Evolutionary conservation across 2,797 vertebrate species (phyloP).

Genomic region (Capromys pilorides): DNA sequence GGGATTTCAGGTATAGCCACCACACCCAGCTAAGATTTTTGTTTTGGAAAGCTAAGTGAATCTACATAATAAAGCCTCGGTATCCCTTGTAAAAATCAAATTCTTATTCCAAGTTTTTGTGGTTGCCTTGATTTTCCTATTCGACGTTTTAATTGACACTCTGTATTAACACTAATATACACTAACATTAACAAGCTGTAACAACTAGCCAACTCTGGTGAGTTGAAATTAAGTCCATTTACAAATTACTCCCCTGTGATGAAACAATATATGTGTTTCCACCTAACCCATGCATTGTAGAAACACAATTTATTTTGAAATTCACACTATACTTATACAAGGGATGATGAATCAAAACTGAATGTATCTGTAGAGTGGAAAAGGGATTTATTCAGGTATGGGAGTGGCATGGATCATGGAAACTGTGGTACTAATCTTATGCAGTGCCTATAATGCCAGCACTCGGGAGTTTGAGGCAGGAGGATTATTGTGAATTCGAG

Average conservation of each 20-base stretch:
- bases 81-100: neutral
- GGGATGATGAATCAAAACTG: neutral
- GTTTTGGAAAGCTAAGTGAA: neutral
- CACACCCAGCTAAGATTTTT: neutral
- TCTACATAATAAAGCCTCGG: neutral
- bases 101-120: slow-evolving; percentile 13
- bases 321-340: neutral
- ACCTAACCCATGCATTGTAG: neutral
- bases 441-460: no score
- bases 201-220: slow-evolving; percentile 42
- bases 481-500: no score
- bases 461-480: no score
- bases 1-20: neutral
- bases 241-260: slow-evolving; percentile 55
- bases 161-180: slow-evolving; percentile 21
- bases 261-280: slow-evolving; percentile 36
- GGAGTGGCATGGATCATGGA: neutral
- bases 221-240: slow-evolving; percentile 58
- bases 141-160: slow-evolving; percentile 57
- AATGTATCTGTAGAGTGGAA: neutral
- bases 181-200: slow-evolving; percentile 64
- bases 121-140: slow-evolving; percentile 52
- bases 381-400: slow-evolving; percentile 18
- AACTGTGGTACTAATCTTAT: neutral
- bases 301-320: slow-evolving; percentile 11